Evolutionary conservation across 2,888 invertebrate species (phyloP), one percentile per base, ranked within the genome.

Genomic region (Microctonus hyperodae): DNA sequence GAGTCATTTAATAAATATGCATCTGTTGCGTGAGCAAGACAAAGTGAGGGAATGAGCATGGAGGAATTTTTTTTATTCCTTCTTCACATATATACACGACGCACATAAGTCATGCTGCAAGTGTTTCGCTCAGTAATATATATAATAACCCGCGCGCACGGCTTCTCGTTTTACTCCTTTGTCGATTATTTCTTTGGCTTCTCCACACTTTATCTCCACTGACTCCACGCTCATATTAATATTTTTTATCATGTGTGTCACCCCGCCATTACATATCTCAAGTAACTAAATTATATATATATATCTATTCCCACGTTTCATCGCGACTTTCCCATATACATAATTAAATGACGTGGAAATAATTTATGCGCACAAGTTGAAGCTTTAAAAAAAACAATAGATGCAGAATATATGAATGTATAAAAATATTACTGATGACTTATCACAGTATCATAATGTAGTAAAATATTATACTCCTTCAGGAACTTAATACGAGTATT

Each of bases 101-200:
- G n/a, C n/a, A n/a, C n/a, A 78, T 81, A 79, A 79, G 77, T 79
- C 80, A 81, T 79, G 75, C 75, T 79, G 78, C 78, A 77, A 79
- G 78, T 79, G n/a, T 28, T 7, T 80, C 67, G 74, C 69, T 73
- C 76, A 72, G 78, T 79, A 81, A n/a, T n/a, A n/a, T n/a, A n/a
- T n/a, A n/a, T n/a, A n/a, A 81, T 81, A 78, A 80, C 74, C 77
- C 72, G 67, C 74, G 74, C 72, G 68, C 73, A n/a, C n/a, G 74
- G 77, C 80, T 81, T 76, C 81, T 80, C 75, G 79, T 80, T 78
- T 80, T 78, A 80, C 78, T 73, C 79, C 71, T 73, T 68, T 69
- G 16, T 16, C 72, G 74, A 68, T 67, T 50, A 56, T 16, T 44
- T 16, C 16, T 44, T 16, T 16, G 44, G 16, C 56, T 63, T 48